phyloP scores from a whole-genome alignment of 2,113 vertebrate species.

The Saguinus midas region DNA sequence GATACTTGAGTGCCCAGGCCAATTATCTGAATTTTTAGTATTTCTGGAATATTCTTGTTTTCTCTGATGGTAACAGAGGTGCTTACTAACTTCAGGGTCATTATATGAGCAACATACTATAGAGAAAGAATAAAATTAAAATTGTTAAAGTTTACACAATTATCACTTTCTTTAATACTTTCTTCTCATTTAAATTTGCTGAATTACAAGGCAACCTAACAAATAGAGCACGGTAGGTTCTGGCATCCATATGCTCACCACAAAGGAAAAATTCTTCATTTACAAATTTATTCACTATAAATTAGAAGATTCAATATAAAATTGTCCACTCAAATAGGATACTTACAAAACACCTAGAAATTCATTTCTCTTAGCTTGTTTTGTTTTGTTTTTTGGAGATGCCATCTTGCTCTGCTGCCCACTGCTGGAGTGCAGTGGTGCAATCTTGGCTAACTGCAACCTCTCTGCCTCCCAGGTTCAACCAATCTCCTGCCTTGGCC shows the following conservation, averaged over 20 bases:
- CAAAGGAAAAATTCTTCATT: neutral
- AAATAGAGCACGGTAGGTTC: neutral
- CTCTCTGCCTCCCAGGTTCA: too few relatives aligned
- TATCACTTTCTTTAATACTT: slow-evolving; percentile 13
- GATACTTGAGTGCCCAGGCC: slow-evolving; percentile 91
- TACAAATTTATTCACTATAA: neutral
- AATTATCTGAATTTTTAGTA: slow-evolving; percentile 94
- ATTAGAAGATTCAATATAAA: neutral
- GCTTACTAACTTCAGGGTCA: slow-evolving; percentile 92
- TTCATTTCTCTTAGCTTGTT: neutral
- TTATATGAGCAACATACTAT: slow-evolving; percentile 92
- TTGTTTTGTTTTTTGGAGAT: too few relatives aligned
- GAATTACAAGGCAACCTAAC: neutral
- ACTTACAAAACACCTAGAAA: slow-evolving; percentile 5
- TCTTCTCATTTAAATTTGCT: neutral
- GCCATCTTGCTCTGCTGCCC: too few relatives aligned
- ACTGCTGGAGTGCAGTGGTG: too few relatives aligned
- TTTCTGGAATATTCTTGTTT: slow-evolving; percentile 89
- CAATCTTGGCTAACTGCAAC: too few relatives aligned
- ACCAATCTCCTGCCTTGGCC: too few relatives aligned
- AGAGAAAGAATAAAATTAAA: slow-evolving; percentile 56
- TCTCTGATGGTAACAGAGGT: slow-evolving; percentile 94
- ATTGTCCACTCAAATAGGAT: neutral
- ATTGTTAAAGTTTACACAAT: slow-evolving; percentile 7
- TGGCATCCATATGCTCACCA: neutral